phyloP scores from a whole-genome alignment of 1,140 invertebrate species.

The Chironomus striatipennis region DNA sequence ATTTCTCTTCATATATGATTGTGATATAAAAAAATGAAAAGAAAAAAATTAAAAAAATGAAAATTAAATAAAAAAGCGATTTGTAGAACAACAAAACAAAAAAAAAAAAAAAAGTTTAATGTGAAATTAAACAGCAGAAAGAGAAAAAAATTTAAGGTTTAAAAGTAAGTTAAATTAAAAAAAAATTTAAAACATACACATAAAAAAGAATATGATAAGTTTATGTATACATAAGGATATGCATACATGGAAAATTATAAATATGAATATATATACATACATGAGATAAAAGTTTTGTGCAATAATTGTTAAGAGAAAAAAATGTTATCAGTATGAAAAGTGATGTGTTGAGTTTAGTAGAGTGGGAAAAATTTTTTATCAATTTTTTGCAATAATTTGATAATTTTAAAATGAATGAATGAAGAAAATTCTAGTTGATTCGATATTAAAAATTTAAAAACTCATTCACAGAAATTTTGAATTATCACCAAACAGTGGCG shows the following conservation, averaged over 20 bases:
- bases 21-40: background rate
- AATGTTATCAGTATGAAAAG: background rate
- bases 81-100: background rate
- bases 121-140: background rate
- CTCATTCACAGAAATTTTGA: too few species aligned
- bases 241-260: background rate
- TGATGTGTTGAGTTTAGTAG: background rate
- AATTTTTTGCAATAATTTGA: background rate
- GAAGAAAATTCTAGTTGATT: too few species aligned
- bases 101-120: background rate
- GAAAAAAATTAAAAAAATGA: too few species aligned
- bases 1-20: background rate
- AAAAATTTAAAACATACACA: background rate
- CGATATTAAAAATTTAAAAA: too few species aligned
- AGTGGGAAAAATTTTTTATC: background rate
- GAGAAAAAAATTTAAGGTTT: background rate
- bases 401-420: too few species aligned
- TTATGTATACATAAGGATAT: background rate
- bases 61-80: background rate
- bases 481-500: too few species aligned
- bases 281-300: background rate
- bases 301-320: slow-evolving; percentile 6
- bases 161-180: background rate
- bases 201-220: too few species aligned
- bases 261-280: background rate